A percentile compares a stretch with the other conserved stretches of the same genome.
These are phyloP conservation scores for Chrysopa pallens DNA, from an alignment of 1,140 invertebrate species.

Conservation along the genomic window DNA sequence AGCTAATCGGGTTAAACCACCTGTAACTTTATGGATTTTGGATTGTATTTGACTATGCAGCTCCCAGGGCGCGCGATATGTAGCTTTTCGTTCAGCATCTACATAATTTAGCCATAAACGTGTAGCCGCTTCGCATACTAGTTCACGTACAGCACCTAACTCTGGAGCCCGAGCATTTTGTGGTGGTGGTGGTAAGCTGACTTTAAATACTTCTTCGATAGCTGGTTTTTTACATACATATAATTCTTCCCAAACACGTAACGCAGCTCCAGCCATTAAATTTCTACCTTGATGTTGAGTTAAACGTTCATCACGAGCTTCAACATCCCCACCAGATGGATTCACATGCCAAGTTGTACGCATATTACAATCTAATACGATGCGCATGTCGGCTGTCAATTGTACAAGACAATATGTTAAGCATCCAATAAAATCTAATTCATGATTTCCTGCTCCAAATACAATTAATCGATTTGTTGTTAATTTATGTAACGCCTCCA, in stretches of 20 bases:
- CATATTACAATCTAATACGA: slow-evolving; percentile 57
- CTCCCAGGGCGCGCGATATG: slow-evolving; percentile 72
- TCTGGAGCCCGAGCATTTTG: slow-evolving; percentile 64
- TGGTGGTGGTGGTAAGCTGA: slow-evolving; percentile 47
- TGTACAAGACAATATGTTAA: slow-evolving; percentile 90
- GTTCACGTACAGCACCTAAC: slow-evolving; percentile 54
- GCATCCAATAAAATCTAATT: slow-evolving; percentile 88
- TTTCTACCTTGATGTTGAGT: slow-evolving; percentile 68
- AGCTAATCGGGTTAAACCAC: slow-evolving; percentile 72
- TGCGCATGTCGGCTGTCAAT: slow-evolving; percentile 77
- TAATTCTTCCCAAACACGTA: slow-evolving; percentile 91
- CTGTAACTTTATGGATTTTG: slow-evolving; percentile 91
- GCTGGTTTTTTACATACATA: slow-evolving; percentile 93
- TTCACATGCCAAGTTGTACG: slow-evolving; percentile 82
- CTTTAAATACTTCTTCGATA: slow-evolving; percentile 84
- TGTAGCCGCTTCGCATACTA: slow-evolving; percentile 69
- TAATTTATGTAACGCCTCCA: slow-evolving; percentile 86
- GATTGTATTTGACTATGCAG: slow-evolving; percentile 90
- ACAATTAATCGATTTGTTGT: slow-evolving; percentile 70
- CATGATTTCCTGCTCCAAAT: slow-evolving; percentile 87
- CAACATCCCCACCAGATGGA: slow-evolving; percentile 42
- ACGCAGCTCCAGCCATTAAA: slow-evolving; percentile 75
- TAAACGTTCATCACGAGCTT: slow-evolving; percentile 54
- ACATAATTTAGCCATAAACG: slow-evolving; percentile 84
- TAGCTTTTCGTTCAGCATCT: slow-evolving; percentile 71